A percentile compares a stretch with the other conserved stretches of the same genome.
Evolutionary conservation across 2,113 vertebrate species (phyloP).

Genomic region (Acrocephalus arundinaceus): DNA sequence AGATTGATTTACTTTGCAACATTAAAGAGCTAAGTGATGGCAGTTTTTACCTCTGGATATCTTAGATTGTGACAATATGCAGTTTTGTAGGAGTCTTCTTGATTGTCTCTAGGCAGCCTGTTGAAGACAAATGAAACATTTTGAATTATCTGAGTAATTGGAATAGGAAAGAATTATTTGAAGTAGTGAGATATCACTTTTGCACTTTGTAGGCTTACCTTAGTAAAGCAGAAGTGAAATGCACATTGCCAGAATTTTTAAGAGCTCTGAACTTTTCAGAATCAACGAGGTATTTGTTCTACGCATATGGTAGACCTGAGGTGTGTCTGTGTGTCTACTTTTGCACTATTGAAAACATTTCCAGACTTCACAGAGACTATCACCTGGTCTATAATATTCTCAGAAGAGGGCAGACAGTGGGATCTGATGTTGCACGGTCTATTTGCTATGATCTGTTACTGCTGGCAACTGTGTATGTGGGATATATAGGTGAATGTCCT

Average conservation of each 20-base stretch:
- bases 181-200: background rate
- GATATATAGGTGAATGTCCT: constrained; percentile 15
- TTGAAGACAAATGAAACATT: background rate
- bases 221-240: background rate
- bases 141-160: background rate
- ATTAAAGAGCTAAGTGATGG: background rate
- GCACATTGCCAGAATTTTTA: background rate
- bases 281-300: background rate
- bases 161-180: background rate
- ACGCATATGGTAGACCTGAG: constrained; percentile 2
- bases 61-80: background rate
- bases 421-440: background rate
- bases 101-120: background rate
- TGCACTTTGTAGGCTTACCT: background rate
- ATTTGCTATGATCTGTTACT: constrained; percentile 11
- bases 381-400: background rate
- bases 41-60: background rate
- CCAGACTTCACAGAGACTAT: constrained; percentile 23
- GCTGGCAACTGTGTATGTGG: background rate
- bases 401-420: background rate
- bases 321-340: constrained; percentile 5
- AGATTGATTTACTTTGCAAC: background rate
- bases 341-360: constrained; percentile 4
- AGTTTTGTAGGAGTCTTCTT: background rate
- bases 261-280: background rate